Base-by-base conservation (phyloP, 2,888 invertebrate genomes). In the Entomobrya proxima region DNA sequence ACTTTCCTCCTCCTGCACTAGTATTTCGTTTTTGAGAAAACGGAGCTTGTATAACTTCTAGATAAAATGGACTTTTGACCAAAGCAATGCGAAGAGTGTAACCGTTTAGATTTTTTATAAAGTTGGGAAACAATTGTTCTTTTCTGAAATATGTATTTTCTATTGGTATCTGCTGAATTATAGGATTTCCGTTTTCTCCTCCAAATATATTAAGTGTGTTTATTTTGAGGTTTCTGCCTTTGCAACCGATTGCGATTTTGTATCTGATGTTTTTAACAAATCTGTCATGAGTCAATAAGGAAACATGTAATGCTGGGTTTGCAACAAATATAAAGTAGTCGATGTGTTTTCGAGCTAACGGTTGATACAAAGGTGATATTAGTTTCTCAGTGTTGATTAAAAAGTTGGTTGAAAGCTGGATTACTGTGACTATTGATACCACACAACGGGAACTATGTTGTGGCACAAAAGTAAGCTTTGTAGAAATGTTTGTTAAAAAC, bases 291-390 rank as follows among this genome's bases (percentile, higher is more conserved):
- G 30, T 44, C n/a, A 87, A 21, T 2, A 87, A 35, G 9, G 67
- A 30, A 7, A 69, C 75, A 40, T 84, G 64, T 1, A 58, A 2
- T 21, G 61, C 9, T 11, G 58, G 64, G 2, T 37, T 18, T 0
- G 74, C 72, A 0, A 78, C n/a, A 44, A 83, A 86, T 0, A 86
- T 30, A 44, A 78, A 86, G 27, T 78, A 55, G 32, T 86, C 82
- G 40, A 55, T n/a, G 27, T 86, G 82, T 55, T 86, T 86, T 40
- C 78, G 50, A 21, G 76, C 72, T 3, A 86, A 72, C 4, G 86
- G 86, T 18, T 78, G 77, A 32, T 35, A 74, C 0, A 30, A 24
- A 6, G 86, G 86, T 6, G 86, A 32, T 27, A 86, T 82, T n/a
- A n/a, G n/a, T n/a, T n/a, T n/a, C n/a, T n/a, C n/a, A n/a, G n/a